A percentile compares a stretch with the other conserved stretches of the same genome.
Conservation (phyloP, 2,113 vertebrate genomes). For the Elachura formosa region DNA sequence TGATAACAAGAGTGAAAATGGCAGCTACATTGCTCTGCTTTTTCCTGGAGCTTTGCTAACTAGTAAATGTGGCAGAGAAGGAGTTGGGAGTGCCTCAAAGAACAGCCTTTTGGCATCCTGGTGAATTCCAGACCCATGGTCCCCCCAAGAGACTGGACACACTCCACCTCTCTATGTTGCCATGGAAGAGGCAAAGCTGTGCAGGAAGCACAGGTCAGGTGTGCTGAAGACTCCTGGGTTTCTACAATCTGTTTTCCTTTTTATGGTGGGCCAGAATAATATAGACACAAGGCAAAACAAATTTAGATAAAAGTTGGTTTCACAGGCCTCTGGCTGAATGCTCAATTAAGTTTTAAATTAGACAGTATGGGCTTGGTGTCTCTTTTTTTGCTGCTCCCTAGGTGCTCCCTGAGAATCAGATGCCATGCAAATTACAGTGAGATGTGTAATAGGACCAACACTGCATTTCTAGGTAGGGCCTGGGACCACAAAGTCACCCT, state of each 20-base stretch:
- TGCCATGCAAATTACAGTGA: background rate
- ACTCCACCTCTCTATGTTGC: fast-evolving
- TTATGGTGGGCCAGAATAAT: background rate
- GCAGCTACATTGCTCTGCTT: background rate
- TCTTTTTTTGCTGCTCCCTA: background rate
- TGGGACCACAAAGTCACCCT: background rate
- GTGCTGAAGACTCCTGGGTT: background rate
- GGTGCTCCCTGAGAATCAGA: background rate
- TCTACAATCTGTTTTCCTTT: background rate
- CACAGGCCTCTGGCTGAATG: background rate
- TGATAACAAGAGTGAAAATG: background rate
- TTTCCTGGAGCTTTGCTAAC: background rate
- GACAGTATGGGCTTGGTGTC: background rate
- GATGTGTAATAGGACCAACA: fast-evolving
- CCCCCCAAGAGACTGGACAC: fast-evolving
- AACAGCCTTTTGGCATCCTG: background rate
- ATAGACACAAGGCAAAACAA: background rate
- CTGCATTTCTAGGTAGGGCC: background rate
- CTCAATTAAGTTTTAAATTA: background rate
- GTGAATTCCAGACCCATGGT: background rate
- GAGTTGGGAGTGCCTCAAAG: background rate
- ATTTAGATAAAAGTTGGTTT: background rate
- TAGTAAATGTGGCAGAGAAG: background rate
- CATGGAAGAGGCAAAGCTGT: background rate
- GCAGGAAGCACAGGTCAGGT: background rate